phyloP scores from a whole-genome alignment of 1,140 invertebrate genomes.

The Scaptodrosophila lebanonensis region DNA sequence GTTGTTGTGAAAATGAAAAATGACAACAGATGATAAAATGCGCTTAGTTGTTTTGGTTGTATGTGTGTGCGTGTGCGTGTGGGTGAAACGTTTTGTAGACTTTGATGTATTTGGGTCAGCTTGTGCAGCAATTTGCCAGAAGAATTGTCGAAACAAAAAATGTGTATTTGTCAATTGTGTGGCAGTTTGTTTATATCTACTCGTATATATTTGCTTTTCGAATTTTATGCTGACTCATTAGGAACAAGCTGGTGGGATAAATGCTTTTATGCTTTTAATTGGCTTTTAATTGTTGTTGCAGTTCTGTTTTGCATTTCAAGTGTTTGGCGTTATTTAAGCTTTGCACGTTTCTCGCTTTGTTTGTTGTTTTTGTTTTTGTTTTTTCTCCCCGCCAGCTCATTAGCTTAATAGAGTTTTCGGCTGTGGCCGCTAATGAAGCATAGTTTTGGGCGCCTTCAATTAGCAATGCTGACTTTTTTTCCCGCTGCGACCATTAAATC shows the following conservation, averaged over 20 bases:
- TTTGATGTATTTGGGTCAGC: conserved; percentile 66
- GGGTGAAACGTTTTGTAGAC: conserved; percentile 33
- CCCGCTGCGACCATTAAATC: conserved; percentile 52
- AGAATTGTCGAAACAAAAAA: not conserved
- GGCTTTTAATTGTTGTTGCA: conserved; percentile 58
- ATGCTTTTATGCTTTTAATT: conserved; percentile 38
- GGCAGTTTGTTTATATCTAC: not conserved
- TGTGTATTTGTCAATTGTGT: conserved; percentile 21
- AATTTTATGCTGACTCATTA: conserved; percentile 33
- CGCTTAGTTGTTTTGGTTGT: conserved; percentile 19
- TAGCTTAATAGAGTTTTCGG: conserved; percentile 57
- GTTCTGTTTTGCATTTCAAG: conserved; percentile 41
- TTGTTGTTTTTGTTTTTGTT: not conserved
- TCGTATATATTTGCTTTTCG: no score
- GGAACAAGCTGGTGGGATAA: conserved; percentile 12
- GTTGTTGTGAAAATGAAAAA: conserved; percentile 46
- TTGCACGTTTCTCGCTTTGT: conserved; percentile 42
- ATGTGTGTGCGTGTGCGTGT: conserved; percentile 2
- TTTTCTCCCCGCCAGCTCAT: conserved; percentile 33
- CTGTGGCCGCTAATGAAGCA: conserved; percentile 52
- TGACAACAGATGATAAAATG: conserved; percentile 64
- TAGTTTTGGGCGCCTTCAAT: conserved; percentile 61
- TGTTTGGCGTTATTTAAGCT: conserved; percentile 41
- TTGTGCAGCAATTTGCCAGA: conserved; percentile 1
- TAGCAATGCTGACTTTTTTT: conserved; percentile 45